phyloP scores from a whole-genome alignment of 2,888 invertebrate genomes.

The Drosophila hamatofila region DNA sequence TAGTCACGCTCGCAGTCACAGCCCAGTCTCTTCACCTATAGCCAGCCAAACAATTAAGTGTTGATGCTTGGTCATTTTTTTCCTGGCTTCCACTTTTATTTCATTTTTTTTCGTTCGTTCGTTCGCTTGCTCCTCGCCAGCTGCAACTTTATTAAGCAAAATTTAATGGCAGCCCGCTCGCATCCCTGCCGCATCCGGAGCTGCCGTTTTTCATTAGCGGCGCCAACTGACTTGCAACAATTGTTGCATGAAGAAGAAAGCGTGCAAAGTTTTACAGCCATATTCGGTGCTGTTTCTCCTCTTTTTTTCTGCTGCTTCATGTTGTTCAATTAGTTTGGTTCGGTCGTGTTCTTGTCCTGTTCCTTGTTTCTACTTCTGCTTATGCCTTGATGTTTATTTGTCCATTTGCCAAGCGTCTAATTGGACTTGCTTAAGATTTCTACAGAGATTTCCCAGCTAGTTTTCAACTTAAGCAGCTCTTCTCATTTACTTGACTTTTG shows the following conservation, averaged over 20 bases:
- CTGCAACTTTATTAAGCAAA: conserved; percentile 82
- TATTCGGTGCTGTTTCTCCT: conserved; percentile 44
- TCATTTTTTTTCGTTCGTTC: conserved; percentile 12
- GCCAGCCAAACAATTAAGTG: conserved; percentile 82
- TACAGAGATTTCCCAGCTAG: conserved; percentile 70
- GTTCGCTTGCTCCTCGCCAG: conserved; percentile 47
- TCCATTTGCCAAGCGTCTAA: conserved; percentile 79
- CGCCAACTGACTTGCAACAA: conserved; percentile 81
- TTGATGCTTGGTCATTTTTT: conserved; percentile 81
- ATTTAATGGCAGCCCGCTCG: conserved; percentile 67
- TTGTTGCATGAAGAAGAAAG: conserved; percentile 68
- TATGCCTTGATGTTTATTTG: conserved; percentile 60
- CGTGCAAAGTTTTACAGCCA: conserved; percentile 65
- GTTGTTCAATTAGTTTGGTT: conserved; percentile 76
- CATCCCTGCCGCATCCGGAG: conserved; percentile 31
- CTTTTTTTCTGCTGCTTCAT: conserved; percentile 70
- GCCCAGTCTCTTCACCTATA: conserved; percentile 15
- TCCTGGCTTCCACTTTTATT: conserved; percentile 12
- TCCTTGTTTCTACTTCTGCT: conserved; percentile 8
- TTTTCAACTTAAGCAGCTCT: conserved; percentile 12
- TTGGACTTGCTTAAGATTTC: conserved; percentile 80
- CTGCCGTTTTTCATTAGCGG: conserved; percentile 79
- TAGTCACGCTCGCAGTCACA: conserved; percentile 48
- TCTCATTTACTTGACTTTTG: conserved; percentile 23
- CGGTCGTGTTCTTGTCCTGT: conserved; percentile 37